Percentiles rank a stretch among this genome's conserved stretches.
Evolutionary conservation across 2,113 vertebrate species (phyloP).

Genomic region (Stegastes partitus): DNA sequence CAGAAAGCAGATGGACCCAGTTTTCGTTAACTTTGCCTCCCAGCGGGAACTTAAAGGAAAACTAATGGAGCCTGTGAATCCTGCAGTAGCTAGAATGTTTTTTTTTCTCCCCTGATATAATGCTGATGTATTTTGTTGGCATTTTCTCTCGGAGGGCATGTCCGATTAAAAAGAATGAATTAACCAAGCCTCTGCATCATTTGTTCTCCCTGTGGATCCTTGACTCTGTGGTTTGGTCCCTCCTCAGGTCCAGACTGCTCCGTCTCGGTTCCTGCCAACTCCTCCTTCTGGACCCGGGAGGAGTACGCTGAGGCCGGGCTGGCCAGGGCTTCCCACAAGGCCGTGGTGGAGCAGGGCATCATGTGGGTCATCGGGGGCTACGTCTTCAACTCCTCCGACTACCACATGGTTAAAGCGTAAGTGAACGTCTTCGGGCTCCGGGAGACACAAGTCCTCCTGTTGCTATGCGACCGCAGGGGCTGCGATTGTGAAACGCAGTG

Average conservation of each 20-base stretch:
- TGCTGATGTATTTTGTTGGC: not conserved
- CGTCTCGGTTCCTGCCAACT: constrained; percentile 91
- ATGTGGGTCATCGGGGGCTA: constrained; percentile 99
- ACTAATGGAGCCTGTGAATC: too few relatives aligned
- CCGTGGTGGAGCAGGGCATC: constrained; percentile 88
- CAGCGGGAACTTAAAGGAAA: too few relatives aligned
- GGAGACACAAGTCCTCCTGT: constrained; percentile 28
- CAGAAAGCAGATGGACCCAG: too few relatives aligned
- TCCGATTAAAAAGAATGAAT: not conserved
- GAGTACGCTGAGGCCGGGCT: constrained; percentile 87
- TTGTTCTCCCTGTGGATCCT: not conserved
- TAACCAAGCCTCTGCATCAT: not conserved
- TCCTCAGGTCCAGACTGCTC: constrained; percentile 92
- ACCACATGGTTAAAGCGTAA: constrained; percentile 96
- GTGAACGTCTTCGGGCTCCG: constrained; percentile 43
- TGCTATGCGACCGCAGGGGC: constrained; percentile 40
- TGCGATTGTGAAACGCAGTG: not conserved
- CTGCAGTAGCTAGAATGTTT: not conserved
- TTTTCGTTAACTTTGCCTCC: too few relatives aligned
- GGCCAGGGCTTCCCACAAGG: constrained; percentile 94
- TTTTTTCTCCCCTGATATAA: not conserved
- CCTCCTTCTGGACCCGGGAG: constrained; percentile 92
- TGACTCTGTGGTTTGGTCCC: constrained; percentile 20
- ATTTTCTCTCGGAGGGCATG: not conserved
- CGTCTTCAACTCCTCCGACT: constrained; percentile 95